Evolutionary conservation across 2,113 vertebrate species (phyloP).

Genomic region (Rhynchopsitta pachyrhyncha): DNA sequence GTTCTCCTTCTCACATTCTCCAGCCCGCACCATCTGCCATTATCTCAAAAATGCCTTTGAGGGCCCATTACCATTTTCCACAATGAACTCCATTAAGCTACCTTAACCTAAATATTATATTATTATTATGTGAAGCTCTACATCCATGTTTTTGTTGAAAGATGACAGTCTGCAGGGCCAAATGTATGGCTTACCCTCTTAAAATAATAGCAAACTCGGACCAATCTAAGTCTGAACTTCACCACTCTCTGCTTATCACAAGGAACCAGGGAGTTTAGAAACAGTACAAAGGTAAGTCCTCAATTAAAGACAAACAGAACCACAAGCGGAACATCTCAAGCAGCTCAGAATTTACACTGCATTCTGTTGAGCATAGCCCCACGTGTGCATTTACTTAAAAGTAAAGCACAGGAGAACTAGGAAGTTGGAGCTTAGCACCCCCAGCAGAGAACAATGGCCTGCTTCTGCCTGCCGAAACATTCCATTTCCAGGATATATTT

Average conservation of each 20-base stretch:
- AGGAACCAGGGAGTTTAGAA: background rate
- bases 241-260: background rate
- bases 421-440: background rate
- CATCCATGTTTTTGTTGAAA: background rate
- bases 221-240: background rate
- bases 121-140: background rate
- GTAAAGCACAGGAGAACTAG: background rate
- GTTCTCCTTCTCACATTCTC: background rate
- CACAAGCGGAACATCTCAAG: fast-evolving
- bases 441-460: background rate
- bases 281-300: background rate
- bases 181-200: background rate
- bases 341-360: background rate
- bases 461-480: background rate
- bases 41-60: background rate
- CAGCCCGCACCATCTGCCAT: background rate
- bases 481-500: background rate
- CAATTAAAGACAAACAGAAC: background rate
- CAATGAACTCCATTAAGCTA: background rate
- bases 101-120: background rate
- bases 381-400: background rate
- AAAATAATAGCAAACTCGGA: background rate
- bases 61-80: background rate
- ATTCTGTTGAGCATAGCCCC: background rate
- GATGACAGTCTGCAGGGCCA: background rate